These are phyloP conservation scores for Sebastes iracundus DNA, from an alignment of 2,797 vertebrate species.

Conservation along the genomic window DNA sequence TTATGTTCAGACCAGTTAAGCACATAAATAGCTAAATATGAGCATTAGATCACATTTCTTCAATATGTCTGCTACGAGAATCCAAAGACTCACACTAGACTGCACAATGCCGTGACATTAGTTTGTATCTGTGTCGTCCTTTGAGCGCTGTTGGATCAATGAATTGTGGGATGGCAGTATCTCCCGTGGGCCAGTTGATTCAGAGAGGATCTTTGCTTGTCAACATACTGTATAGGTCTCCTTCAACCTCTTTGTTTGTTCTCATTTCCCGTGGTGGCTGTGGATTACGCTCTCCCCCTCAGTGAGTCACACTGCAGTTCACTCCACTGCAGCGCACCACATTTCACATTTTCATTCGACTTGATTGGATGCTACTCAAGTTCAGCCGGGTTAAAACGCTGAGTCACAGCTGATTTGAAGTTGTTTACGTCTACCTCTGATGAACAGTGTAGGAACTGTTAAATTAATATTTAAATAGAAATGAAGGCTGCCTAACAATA, in stretches of 20 bases:
- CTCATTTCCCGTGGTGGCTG: neutral
- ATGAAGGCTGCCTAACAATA: neutral
- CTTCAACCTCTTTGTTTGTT: neutral
- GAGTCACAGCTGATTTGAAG: neutral
- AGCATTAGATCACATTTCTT: neutral
- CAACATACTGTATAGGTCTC: neutral
- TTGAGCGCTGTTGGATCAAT: neutral
- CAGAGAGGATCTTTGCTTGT: neutral
- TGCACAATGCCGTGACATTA: neutral
- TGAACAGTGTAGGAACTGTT: neutral
- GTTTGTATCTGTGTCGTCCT: neutral
- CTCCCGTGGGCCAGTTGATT: neutral
- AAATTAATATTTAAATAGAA: neutral
- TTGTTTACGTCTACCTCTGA: neutral
- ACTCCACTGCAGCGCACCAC: constrained; percentile 6
- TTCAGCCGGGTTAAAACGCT: neutral
- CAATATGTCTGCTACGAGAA: neutral
- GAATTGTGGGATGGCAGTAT: neutral
- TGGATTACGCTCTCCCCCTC: constrained; percentile 4
- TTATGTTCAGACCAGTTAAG: neutral
- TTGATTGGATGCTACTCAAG: neutral
- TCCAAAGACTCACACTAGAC: neutral
- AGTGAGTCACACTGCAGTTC: constrained; percentile 46
- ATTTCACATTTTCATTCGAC: neutral
- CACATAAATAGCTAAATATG: neutral